Percentiles rank a stretch among this genome's conserved stretches.
These are phyloP conservation scores for Chymomyza amoena DNA, from an alignment of 2,888 invertebrate species.

Conservation along the genomic window DNA sequence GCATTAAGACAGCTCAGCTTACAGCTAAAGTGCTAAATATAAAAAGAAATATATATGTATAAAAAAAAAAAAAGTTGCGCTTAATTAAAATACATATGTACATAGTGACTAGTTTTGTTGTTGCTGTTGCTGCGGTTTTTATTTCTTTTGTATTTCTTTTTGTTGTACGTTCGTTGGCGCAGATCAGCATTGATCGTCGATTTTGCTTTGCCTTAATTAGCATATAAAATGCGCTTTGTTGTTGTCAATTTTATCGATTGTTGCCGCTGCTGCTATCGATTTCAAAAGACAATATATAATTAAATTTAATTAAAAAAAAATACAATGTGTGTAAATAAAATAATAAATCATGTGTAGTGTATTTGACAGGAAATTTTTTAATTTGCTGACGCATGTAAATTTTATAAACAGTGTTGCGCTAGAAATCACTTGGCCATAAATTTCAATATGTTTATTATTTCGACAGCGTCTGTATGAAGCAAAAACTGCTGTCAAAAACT, in stretches of 20 bases:
- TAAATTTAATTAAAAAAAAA: too few species aligned
- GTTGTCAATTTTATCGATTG: background rate
- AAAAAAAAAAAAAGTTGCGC: conserved; percentile 15
- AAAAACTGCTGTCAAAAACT: too few species aligned
- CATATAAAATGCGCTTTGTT: background rate
- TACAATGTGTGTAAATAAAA: background rate
- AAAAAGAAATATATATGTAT: conserved; percentile 11
- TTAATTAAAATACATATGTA: conserved; percentile 17
- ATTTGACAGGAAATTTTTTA: background rate
- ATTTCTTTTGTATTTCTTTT: conserved; percentile 9
- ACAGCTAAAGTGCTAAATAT: conserved; percentile 41
- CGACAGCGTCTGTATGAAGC: too few species aligned
- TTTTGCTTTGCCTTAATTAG: background rate
- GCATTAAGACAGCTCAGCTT: conserved; percentile 55
- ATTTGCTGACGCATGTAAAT: background rate
- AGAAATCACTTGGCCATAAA: background rate
- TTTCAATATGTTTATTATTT: too few species aligned
- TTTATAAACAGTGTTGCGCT: background rate
- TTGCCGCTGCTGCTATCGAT: too few species aligned
- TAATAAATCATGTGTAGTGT: background rate
- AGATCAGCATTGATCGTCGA: conserved; percentile 35
- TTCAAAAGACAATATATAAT: too few species aligned
- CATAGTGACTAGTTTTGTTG: conserved; percentile 15
- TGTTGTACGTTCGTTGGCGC: conserved; percentile 4
- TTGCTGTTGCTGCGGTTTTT: conserved; percentile 9